These are phyloP conservation scores for Calephelis virginiensis DNA, from an alignment of 1,140 invertebrate genomes.

Conservation along the genomic window DNA sequence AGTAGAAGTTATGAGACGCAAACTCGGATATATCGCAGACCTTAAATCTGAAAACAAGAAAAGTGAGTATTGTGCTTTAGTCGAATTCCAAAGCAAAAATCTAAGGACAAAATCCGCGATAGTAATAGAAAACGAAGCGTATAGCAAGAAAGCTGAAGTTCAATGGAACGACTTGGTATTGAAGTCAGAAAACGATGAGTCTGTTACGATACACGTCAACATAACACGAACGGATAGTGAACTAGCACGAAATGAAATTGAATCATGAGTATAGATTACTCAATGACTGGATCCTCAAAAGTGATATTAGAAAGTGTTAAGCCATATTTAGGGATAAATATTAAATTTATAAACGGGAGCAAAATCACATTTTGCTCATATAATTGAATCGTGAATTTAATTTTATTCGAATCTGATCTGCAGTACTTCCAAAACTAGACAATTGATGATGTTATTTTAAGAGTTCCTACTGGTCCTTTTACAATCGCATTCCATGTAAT, in stretches of 20 bases:
- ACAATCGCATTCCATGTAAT: slow-evolving; percentile 9
- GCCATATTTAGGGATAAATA: background rate
- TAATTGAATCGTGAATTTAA: background rate
- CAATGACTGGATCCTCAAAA: background rate
- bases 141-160: slow-evolving; percentile 69
- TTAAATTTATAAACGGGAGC: background rate
- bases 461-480: slow-evolving; percentile 10
- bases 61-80: slow-evolving; percentile 65
- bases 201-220: slow-evolving; percentile 70
- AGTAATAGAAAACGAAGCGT: slow-evolving; percentile 65
- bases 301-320: slow-evolving; percentile 12
- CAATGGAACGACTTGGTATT: slow-evolving; percentile 67
- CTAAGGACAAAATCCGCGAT: slow-evolving; percentile 67
- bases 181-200: slow-evolving; percentile 67
- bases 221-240: slow-evolving; percentile 59
- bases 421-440: background rate
- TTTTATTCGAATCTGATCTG: background rate
- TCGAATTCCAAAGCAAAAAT: slow-evolving; percentile 71
- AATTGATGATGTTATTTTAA: slow-evolving; percentile 5
- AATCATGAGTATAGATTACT: slow-evolving; percentile 12
- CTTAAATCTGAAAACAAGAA: slow-evolving; percentile 59
- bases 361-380: background rate
- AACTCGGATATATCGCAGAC: slow-evolving; percentile 62
- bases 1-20: slow-evolving; percentile 66
- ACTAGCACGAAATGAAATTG: background rate